These are phyloP conservation scores for Parasteatoda tepidariorum DNA, from an alignment of 1,140 invertebrate genomes.

Conservation along the genomic window DNA sequence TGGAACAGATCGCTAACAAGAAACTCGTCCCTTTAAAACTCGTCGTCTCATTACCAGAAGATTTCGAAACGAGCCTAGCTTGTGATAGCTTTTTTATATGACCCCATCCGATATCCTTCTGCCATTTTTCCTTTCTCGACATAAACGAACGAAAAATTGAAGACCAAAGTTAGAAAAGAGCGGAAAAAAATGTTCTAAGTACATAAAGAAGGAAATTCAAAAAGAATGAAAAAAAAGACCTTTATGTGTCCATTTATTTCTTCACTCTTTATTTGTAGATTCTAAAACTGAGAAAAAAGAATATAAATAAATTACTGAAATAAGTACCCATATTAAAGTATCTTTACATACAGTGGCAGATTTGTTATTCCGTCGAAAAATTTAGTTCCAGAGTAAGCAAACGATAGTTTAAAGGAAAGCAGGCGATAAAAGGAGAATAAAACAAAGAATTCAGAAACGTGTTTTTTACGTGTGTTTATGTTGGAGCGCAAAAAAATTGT, in stretches of 20 bases:
- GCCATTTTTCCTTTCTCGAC: neutral
- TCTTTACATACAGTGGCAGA: constrained; percentile 23
- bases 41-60: constrained; percentile 24
- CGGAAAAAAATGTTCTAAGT: neutral
- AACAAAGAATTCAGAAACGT: too few species aligned
- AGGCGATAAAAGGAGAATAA: too few species aligned
- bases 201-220: neutral
- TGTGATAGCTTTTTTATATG: constrained; percentile 51
- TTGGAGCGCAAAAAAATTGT: too few species aligned
- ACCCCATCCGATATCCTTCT: neutral
- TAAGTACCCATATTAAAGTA: constrained; percentile 42
- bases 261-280: constrained; percentile 26
- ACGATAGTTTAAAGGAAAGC: too few species aligned
- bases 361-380: constrained; percentile 16
- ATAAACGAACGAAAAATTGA: constrained; percentile 31
- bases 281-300: constrained; percentile 21
- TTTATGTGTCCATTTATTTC: constrained; percentile 44
- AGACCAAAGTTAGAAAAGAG: neutral
- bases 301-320: constrained; percentile 55
- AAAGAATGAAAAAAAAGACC: constrained; percentile 2
- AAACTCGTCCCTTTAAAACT: neutral
- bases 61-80: neutral
- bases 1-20: constrained; percentile 7
- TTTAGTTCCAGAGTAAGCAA: constrained; percentile 36
- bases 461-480: too few species aligned